Evolutionary conservation across 1,140 invertebrate genomes (phyloP).

Genomic region (Sycobia sp.): DNA sequence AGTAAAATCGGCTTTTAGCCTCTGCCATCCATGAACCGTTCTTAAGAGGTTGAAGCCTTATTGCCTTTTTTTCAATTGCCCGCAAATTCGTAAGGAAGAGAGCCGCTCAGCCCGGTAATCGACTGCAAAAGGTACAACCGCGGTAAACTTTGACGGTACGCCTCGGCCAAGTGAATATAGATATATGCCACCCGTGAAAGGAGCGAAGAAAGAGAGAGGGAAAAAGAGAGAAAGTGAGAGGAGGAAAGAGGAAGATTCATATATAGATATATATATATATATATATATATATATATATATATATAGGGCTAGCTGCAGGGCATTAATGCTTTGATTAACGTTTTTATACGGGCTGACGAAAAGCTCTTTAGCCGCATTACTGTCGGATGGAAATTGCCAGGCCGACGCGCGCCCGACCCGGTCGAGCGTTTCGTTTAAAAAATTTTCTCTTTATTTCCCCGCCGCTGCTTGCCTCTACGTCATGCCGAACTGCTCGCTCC

Average conservation of each 20-base stretch:
- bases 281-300: too few relatives aligned
- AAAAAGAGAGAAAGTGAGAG: too few relatives aligned
- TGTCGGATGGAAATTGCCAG: slow-evolving; percentile 18
- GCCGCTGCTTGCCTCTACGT: background rate
- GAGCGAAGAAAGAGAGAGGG: background rate
- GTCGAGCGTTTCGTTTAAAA: slow-evolving; percentile 12
- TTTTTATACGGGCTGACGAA: slow-evolving; percentile 22
- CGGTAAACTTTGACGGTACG: background rate
- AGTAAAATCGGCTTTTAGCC: background rate
- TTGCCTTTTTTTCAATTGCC: slow-evolving; percentile 14
- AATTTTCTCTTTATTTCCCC: slow-evolving; percentile 8
- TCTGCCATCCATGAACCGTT: slow-evolving; percentile 1
- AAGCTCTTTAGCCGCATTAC: slow-evolving; percentile 28
- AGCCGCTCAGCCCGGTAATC: too few relatives aligned
- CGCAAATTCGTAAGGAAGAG: background rate
- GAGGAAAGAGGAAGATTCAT: too few relatives aligned
- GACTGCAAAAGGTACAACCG: background rate
- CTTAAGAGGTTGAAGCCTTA: background rate
- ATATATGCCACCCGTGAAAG: background rate
- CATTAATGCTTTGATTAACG: slow-evolving; percentile 20
- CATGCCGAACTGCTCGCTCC: too few relatives aligned
- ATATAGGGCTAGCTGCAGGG: too few relatives aligned
- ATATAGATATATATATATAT: too few relatives aligned
- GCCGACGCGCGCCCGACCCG: background rate
- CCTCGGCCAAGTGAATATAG: too few relatives aligned